Base-by-base conservation (phyloP, 2,888 invertebrate species). In the Monopis laevigella region DNA sequence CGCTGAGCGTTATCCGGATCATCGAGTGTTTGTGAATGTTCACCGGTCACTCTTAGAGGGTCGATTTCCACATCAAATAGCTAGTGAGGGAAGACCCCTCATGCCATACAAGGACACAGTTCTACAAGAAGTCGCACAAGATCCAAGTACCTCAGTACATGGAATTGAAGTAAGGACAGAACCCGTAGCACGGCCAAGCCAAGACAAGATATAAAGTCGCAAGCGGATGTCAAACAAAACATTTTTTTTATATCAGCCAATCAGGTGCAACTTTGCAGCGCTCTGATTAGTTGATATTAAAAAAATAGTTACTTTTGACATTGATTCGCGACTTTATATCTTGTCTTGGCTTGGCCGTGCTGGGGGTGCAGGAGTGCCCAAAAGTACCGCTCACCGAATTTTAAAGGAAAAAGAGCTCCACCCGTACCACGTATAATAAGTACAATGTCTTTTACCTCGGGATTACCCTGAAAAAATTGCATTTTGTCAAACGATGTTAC, bases 1-100 rank as follows among this genome's bases (percentile, higher is more conserved):
- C 19, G 21, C 27, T 14, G 29, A 17, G 11, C 40, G 40, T 34
- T 35, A 45, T 30, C 43, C 41, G 8, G 43, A 28, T 28, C 42
- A 44, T 13, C 38, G 46, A 30, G 42, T 46, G 17, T 43, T 46
- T 44, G 30, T 38, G 2, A 46, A 46, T 43, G 41, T 44, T 39
- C 46, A 46, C 26, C 38, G 26, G 6, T 2, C 17, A 41, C 16
- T 41, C 7, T 41, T 24, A 7, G 41, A 41, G 32, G 11, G 32
- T 30, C 41, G 32, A 18, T 42, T 46, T 29, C 42, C 42, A 40
- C 40, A 44, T 41, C 44, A 44, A 42, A 41, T 40, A 32, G 26
- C 18, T 24, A 39, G 32, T 43, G 43, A 38, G 42, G 43, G 46
- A 40, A 46, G 43, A 43, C 11, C 42, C 38, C 13, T 11, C 21